A percentile compares a stretch with the other conserved stretches of the same genome.
Conservation (phyloP, 2,888 invertebrate species). For the Ctena decussata region DNA sequence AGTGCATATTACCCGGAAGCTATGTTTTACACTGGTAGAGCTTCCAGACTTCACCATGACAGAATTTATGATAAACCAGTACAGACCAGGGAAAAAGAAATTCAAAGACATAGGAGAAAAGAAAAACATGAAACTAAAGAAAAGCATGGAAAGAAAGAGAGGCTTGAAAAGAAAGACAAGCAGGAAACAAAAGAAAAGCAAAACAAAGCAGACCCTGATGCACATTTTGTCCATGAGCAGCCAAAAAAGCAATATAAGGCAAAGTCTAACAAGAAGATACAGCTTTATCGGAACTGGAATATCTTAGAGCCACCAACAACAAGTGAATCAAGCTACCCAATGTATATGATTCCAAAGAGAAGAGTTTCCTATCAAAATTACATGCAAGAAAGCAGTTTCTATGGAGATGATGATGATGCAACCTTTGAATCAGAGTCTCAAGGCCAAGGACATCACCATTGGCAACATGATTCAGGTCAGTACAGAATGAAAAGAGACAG, state of each 20-base stretch:
- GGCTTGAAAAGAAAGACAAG: no score
- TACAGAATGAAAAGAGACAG: background rate
- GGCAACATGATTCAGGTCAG: background rate
- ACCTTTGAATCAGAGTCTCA: background rate
- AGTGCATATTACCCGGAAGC: background rate
- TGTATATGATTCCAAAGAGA: constrained; percentile 13
- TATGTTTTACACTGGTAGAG: background rate
- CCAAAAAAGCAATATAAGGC: constrained; percentile 22
- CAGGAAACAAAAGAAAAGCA: background rate
- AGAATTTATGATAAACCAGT: background rate
- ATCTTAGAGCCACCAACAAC: background rate
- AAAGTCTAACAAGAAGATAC: constrained; percentile 53
- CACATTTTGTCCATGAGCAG: background rate
- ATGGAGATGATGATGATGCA: constrained; percentile 9
- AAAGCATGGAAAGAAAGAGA: no score
- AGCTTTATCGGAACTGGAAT: constrained; percentile 26
- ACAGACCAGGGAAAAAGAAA: background rate
- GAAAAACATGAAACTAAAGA: background rate
- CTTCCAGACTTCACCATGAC: background rate
- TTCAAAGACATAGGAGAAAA: background rate
- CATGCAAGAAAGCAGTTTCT: constrained; percentile 49
- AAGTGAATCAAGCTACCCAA: background rate
- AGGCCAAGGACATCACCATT: background rate
- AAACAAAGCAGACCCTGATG: background rate
- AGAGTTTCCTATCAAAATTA: constrained; percentile 39